Conservation (phyloP, 2,888 invertebrate genomes). For the Yponomeuta malinellus region DNA sequence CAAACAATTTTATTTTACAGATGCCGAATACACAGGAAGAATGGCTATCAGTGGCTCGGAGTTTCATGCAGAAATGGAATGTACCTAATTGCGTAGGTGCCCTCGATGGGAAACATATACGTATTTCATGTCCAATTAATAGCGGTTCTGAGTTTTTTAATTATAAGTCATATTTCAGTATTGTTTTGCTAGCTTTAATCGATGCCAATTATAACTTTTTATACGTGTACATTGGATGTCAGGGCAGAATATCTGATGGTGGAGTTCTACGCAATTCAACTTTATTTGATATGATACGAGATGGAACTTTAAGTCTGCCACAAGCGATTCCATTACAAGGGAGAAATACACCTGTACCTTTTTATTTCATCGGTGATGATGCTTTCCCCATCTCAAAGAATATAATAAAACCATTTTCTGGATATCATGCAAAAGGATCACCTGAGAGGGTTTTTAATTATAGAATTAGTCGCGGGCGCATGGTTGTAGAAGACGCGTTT, state of each 20-base stretch:
- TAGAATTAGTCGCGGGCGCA: too few species aligned
- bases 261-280: constrained; percentile 22
- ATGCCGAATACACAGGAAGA: too few species aligned
- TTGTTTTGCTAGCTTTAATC: constrained; percentile 27
- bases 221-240: constrained; percentile 28
- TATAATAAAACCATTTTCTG: too few species aligned
- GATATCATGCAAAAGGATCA: too few species aligned
- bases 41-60: too few species aligned
- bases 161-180: constrained; percentile 27
- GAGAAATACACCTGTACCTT: constrained; percentile 26
- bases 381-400: constrained; percentile 24
- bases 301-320: constrained; percentile 25
- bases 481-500: too few species aligned
- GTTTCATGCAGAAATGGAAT: too few species aligned
- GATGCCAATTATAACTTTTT: constrained; percentile 32
- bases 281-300: constrained; percentile 24
- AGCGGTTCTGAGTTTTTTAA: constrained; percentile 31
- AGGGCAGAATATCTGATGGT: constrained; percentile 28
- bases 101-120: too few species aligned
- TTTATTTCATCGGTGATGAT: constrained; percentile 26
- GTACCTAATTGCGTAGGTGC: too few species aligned
- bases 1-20: too few species aligned
- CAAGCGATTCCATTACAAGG: constrained; percentile 26
- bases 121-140: too few species aligned
- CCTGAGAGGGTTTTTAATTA: too few species aligned